Base-by-base conservation (phyloP, 2,113 vertebrate genomes). In the Mugil cephalus region DNA sequence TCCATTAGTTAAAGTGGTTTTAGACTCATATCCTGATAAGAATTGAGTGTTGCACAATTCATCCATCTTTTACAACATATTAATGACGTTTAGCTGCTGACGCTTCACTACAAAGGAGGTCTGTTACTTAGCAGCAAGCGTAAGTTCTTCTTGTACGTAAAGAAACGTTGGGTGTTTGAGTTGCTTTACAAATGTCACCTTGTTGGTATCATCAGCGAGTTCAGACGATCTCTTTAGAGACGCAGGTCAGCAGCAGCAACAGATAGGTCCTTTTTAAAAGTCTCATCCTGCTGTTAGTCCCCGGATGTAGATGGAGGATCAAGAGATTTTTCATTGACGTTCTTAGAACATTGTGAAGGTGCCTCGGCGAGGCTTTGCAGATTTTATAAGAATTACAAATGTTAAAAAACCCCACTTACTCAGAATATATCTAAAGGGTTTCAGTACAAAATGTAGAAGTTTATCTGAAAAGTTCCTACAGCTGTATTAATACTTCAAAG, bases 381-480 rank as follows among this genome's bases (percentile, higher is more conserved):
- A 75, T 71, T 55, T 74, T 51, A 53, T 45, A 80, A 43, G 69
- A 19, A 82, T 81, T 90, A 88, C 68, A 87, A 90, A 90, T 77
- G 64, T 78, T 88, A 88, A 88, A 83, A 76, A 87, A 85, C 72
- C 82, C 83, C 15, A 80, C 79, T 74, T 21, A 53, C 65, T 79
- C 52, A 81, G n/a, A 87, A 85, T 82, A 85, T 85, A 85, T 1
- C 83, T 79, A 86, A 30, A 84, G 80, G 83, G 85, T 82, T 86
- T 77, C 77, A 75, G 82, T 90, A 90, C 67, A 90, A 90, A 88
- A 90, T 83, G 73, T 83, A 84, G 78, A 84, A 59, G 68, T 63
- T 75, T 60, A 75, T 77, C 61, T 67, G 79, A 85, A 85, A 87
- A 81, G 74, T 38, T 78, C 67, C 80, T 80, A 83, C 48, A 53